Evolutionary conservation across 2,888 invertebrate genomes (phyloP).

Genomic region (Athalia circularis): DNA sequence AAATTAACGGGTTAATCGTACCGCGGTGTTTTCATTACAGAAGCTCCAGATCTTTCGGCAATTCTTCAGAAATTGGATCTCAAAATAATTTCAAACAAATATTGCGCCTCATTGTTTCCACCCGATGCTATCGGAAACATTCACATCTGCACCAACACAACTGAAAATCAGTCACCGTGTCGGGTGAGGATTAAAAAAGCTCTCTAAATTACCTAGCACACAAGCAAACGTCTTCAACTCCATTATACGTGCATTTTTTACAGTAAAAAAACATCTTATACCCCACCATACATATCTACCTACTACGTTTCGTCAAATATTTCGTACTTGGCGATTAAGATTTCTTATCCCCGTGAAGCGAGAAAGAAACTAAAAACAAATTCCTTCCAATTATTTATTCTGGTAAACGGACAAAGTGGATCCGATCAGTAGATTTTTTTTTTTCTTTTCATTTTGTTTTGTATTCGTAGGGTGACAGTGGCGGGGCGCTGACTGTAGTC

Average conservation of each 20-base stretch:
- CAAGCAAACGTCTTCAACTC: background rate
- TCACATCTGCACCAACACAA: conserved; percentile 35
- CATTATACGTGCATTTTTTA: conserved; percentile 22
- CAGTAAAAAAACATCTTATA: conserved; percentile 14
- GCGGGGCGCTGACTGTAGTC: conserved; percentile 40
- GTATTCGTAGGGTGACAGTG: conserved; percentile 43
- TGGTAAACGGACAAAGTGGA: background rate
- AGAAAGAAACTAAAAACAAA: background rate
- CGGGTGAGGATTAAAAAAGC: conserved; percentile 8
- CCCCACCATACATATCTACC: background rate
- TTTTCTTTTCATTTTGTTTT: conserved; percentile 6
- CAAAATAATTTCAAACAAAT: conserved; percentile 16
- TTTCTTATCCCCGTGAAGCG: background rate
- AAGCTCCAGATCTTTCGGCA: conserved; percentile 22
- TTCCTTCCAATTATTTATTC: conserved; percentile 4
- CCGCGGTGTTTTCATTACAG: background rate
- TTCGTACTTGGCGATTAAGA: conserved; percentile 21
- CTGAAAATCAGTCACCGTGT: conserved; percentile 22
- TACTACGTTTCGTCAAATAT: conserved; percentile 12
- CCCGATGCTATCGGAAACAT: conserved; percentile 7
- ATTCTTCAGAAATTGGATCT: conserved; percentile 38
- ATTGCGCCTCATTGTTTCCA: conserved; percentile 23
- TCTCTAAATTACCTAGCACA: too few species aligned
- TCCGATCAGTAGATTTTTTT: background rate
- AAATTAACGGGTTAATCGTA: conserved; percentile 34